phyloP scores from a whole-genome alignment of 2,888 invertebrate genomes.

The Prosapia bicincta region DNA sequence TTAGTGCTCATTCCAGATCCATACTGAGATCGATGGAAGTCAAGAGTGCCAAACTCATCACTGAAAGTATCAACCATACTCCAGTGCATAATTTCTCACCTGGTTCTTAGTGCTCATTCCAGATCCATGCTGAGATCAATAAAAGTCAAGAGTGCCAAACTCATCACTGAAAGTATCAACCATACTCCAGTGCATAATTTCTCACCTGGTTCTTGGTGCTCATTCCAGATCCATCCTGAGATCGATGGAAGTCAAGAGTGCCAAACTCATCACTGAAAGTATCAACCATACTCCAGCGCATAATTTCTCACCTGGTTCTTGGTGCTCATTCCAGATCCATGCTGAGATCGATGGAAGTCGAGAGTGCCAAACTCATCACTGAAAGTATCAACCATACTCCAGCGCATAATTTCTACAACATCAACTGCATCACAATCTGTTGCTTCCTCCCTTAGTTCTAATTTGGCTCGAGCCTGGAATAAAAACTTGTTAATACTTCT shows the following conservation, averaged over 20 bases:
- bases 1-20: slow-evolving; percentile 70
- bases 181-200: too few species aligned
- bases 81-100: slow-evolving; percentile 78
- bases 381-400: slow-evolving; percentile 73
- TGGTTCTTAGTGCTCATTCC: too few species aligned
- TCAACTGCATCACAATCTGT: slow-evolving; percentile 78
- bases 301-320: slow-evolving; percentile 65
- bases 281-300: slow-evolving; percentile 75
- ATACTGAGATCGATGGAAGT: slow-evolving; percentile 60
- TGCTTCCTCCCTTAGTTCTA: slow-evolving; percentile 79
- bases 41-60: slow-evolving; percentile 64
- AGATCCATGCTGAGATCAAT: too few species aligned
- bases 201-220: slow-evolving; percentile 64
- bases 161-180: too few species aligned
- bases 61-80: slow-evolving; percentile 74
- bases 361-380: slow-evolving; percentile 67
- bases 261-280: slow-evolving; percentile 71
- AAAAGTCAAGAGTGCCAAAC: too few species aligned
- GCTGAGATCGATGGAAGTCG: slow-evolving; percentile 58
- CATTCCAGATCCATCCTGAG: slow-evolving; percentile 69
- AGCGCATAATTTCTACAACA: slow-evolving; percentile 78
- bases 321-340: slow-evolving; percentile 70
- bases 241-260: slow-evolving; percentile 55
- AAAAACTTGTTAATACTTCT: too few species aligned
- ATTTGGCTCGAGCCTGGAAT: slow-evolving; percentile 75